Base-by-base conservation (phyloP, 1,140 invertebrate species). In the Drosophila kohkoa region DNA sequence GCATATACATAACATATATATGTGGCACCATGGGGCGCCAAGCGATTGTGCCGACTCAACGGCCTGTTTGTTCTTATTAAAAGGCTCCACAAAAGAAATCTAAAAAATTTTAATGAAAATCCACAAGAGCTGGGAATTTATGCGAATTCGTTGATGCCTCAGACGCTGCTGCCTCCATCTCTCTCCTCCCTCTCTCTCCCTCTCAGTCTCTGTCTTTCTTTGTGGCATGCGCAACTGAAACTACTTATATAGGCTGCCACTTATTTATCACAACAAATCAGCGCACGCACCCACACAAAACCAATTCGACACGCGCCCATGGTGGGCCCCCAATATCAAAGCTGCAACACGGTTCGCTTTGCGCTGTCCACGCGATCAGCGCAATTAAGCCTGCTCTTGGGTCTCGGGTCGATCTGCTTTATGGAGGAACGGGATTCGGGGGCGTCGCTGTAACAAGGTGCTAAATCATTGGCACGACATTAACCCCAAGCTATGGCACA, bases 381-480 rank as follows among this genome's bases (percentile, higher is more conserved):
- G 85, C 85, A 88, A 88, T 88, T 88, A 88, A 88, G 75, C 75
- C 41, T 38, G 30, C 35, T 8, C 35, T 38, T 1, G 35, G 35
- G 35, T 38, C 35, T 68, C 55, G 77, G 82, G 73, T 80, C 77
- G 77, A 80, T 72, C 79, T 8, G 7, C 8, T 38, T 69, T 70
- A 57, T 68, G 54, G 46, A 28, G 41, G 57, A 8, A 16, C 6
- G 20, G 65, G 11, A n/a, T 43, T 43, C 30, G 32, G 41, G 41
- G 62, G 43, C 74, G 49, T 55, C 67, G 46, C 85, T 88, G 85
- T 91, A 91, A 91, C 90, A 88, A 91, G 90, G 82, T 91, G 90
- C 90, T 91, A 91, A 91, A 91, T 91, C 90, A 91, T 91, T 91
- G 82, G 90, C 65, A 68, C 87, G 90, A 91, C 90, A 91, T 91